phyloP scores from a whole-genome alignment of 2,113 vertebrate genomes.

The Stegostoma tigrinum region DNA sequence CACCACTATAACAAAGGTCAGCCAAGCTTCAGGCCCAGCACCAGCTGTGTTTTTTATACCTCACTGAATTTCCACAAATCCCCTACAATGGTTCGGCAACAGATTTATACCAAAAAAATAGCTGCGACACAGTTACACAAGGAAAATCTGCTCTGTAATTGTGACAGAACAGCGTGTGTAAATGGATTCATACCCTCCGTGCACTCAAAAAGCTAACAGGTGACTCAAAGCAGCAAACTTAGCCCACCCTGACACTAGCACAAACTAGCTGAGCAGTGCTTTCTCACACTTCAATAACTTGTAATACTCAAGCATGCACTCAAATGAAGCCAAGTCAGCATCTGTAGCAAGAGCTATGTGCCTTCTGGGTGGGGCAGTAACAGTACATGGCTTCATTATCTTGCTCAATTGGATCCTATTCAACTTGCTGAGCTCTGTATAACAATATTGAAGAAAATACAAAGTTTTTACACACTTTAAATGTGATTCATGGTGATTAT shows the following conservation, averaged over 20 bases:
- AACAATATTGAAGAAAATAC: background rate
- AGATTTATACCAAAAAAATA: background rate
- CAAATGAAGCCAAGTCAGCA: constrained; percentile 25
- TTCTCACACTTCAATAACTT: background rate
- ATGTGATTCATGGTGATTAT: background rate
- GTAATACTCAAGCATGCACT: background rate
- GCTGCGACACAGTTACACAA: background rate
- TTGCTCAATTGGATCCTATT: background rate
- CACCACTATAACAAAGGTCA: background rate
- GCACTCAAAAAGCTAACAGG: too few species aligned
- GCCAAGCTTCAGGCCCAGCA: background rate
- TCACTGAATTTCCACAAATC: background rate
- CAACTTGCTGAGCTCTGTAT: background rate
- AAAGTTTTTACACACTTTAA: background rate
- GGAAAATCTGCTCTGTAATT: background rate
- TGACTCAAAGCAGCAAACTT: background rate
- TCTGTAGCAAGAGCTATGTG: background rate
- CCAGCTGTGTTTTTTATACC: background rate
- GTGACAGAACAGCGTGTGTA: too few species aligned
- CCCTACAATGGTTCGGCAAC: background rate
- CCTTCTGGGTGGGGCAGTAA: background rate
- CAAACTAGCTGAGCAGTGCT: background rate
- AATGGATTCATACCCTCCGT: background rate
- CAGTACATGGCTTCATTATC: background rate
- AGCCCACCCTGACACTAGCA: background rate